A percentile compares a stretch with the other conserved stretches of the same genome.
phyloP scores from a whole-genome alignment of 2,797 vertebrate genomes.

The Mormyrus proboscirostris region DNA sequence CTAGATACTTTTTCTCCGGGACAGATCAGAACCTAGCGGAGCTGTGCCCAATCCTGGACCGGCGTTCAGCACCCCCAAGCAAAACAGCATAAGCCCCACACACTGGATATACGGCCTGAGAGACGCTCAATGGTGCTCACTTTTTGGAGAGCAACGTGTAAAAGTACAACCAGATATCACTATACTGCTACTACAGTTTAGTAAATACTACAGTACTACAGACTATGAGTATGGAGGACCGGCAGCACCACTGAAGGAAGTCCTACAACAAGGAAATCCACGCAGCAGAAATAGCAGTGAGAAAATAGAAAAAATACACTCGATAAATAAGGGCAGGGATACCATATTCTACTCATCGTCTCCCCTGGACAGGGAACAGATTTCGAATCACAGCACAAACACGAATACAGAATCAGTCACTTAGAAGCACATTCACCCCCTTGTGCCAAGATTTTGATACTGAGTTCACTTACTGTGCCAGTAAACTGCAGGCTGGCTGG shows the following conservation, averaged over 20 bases:
- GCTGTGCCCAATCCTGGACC: not conserved
- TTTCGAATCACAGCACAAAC: constrained; percentile 2
- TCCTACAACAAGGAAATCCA: not conserved
- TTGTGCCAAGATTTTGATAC: constrained; percentile 11
- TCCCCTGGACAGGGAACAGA: constrained; percentile 7
- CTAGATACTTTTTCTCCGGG: not conserved
- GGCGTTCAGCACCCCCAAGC: not conserved
- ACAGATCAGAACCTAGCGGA: not conserved
- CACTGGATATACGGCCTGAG: not conserved
- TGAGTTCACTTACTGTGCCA: not conserved
- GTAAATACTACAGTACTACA: not conserved
- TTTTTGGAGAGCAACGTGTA: not conserved
- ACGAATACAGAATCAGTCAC: constrained; percentile 7
- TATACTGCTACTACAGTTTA: not conserved
- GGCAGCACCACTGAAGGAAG: not conserved
- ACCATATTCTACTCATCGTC: not conserved
- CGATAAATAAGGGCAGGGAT: not conserved
- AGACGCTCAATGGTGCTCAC: not conserved
- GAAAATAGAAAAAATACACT: not conserved
- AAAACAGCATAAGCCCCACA: not conserved
- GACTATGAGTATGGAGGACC: not conserved
- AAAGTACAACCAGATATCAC: not conserved
- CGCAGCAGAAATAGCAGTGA: not conserved
- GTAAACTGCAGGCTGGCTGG: not conserved
- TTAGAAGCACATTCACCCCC: not conserved